Conservation (phyloP, 2,113 vertebrate genomes). For the Grus americana region DNA sequence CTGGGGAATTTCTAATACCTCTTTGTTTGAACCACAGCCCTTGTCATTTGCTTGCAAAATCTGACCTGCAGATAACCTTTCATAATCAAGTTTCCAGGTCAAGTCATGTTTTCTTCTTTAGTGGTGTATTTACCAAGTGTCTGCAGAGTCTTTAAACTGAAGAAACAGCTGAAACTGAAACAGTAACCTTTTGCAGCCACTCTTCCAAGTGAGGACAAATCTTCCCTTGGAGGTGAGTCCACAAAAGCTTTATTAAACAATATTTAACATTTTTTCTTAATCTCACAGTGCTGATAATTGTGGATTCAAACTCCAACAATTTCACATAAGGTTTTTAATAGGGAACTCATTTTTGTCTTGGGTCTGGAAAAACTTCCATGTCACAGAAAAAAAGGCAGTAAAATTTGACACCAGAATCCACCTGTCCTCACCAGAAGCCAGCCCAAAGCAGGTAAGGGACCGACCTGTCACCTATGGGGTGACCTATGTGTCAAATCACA, state of each 20-base stretch:
- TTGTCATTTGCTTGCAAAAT: background rate
- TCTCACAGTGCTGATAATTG: background rate
- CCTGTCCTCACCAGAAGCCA: background rate
- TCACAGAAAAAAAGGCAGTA: background rate
- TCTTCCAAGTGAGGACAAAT: background rate
- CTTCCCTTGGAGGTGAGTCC: background rate
- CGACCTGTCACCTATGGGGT: background rate
- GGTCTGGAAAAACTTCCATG: background rate
- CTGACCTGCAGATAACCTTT: background rate
- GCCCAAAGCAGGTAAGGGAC: background rate
- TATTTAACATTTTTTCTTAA: background rate
- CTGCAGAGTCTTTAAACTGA: background rate
- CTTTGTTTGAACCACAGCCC: background rate
- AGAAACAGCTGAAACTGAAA: background rate
- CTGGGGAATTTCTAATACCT: background rate
- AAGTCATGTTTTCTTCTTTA: background rate
- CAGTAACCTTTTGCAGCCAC: background rate
- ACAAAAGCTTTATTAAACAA: background rate
- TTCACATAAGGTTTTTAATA: background rate
- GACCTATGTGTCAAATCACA: background rate
- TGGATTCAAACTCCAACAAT: background rate
- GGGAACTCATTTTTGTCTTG: background rate
- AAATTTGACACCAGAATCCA: background rate
- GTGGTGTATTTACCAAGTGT: background rate
- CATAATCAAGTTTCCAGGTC: background rate